phyloP scores from a whole-genome alignment of 2,797 vertebrate species.

The Xerus rutilus region DNA sequence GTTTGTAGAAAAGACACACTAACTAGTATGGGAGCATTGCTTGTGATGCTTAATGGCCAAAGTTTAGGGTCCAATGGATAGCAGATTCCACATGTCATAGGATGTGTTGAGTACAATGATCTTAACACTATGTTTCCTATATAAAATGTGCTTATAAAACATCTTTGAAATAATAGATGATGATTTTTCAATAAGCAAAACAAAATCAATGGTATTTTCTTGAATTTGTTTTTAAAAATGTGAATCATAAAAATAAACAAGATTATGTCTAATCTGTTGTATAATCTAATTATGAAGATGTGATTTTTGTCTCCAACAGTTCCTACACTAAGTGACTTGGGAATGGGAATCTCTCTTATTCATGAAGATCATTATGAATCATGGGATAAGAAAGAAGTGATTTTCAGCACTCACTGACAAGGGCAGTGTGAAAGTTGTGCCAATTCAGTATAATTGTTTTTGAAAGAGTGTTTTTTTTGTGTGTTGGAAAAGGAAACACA shows the following conservation, averaged over 20 bases:
- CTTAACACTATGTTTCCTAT: not conserved
- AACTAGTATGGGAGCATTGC: fast-evolving
- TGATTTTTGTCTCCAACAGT: not conserved
- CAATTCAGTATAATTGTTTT: not conserved
- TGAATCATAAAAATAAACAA: not conserved
- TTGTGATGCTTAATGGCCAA: not conserved
- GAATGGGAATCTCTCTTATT: not conserved
- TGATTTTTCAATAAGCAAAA: not conserved
- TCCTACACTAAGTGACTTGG: not conserved
- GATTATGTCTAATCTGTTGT: not conserved
- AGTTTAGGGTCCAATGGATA: not conserved
- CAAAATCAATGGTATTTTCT: not conserved
- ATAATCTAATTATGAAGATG: too few species aligned
- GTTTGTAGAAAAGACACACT: not conserved
- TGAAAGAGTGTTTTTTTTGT: not conserved
- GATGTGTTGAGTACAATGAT: not conserved
- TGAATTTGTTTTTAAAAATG: not conserved
- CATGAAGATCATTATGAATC: not conserved
- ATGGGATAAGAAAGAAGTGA: not conserved
- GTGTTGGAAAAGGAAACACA: not conserved
- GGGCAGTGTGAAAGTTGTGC: not conserved
- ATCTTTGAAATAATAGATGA: not conserved
- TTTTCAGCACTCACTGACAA: not conserved
- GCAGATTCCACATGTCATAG: not conserved
- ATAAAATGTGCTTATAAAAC: not conserved